A percentile compares a stretch with the other conserved stretches of the same genome.
phyloP scores from a whole-genome alignment of 2,113 vertebrate genomes.

The rabbit (Oryctolagus cuniculus) region DNA sequence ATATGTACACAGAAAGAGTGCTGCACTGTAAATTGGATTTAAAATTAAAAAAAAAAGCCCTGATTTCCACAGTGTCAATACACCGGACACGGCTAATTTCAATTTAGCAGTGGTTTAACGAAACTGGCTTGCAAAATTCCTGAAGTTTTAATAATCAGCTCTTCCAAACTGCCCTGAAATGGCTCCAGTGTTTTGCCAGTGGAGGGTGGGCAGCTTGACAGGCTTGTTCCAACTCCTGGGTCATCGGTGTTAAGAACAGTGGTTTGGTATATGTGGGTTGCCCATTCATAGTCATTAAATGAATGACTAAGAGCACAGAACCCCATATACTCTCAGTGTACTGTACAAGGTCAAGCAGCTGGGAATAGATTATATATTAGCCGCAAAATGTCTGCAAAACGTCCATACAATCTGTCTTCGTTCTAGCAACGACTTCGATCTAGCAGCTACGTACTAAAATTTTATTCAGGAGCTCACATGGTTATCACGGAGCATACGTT shows the following conservation, averaged over 20 bases:
- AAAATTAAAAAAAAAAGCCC: background rate
- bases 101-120: background rate
- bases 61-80: background rate
- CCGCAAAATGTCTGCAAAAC: background rate
- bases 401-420: background rate
- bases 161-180: background rate
- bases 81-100: background rate
- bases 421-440: background rate
- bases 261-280: accelerated
- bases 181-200: background rate
- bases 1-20: background rate
- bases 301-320: background rate
- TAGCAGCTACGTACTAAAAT: background rate
- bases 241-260: background rate
- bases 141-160: constrained; percentile 16
- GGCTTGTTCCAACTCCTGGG: background rate
- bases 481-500: background rate
- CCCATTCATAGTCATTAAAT: background rate
- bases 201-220: background rate
- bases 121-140: background rate
- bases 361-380: constrained; percentile 16
- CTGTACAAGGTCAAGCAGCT: background rate
- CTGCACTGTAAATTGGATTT: background rate
- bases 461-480: background rate
- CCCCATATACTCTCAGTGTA: background rate